Evolutionary conservation across 2,113 vertebrate genomes (phyloP).

Genomic region (Hemiprocne comata): DNA sequence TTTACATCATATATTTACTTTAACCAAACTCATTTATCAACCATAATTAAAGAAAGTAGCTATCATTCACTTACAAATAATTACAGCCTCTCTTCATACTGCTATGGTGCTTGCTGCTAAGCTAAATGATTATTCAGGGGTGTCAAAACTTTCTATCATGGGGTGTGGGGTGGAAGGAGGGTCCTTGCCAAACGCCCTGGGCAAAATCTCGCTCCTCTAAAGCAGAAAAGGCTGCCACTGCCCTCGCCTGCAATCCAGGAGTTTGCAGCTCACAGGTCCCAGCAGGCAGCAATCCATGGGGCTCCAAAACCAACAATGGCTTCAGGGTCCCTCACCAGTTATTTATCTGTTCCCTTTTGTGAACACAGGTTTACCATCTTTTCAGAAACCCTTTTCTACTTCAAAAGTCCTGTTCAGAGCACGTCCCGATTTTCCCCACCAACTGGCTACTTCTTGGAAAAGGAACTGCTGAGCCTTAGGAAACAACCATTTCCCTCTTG

Average conservation of each 20-base stretch:
- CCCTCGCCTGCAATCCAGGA: not conserved
- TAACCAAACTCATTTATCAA: constrained; percentile 32
- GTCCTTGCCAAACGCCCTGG: not conserved
- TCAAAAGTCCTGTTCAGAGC: not conserved
- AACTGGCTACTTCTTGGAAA: not conserved
- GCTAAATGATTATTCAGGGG: not conserved
- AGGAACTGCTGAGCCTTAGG: not conserved
- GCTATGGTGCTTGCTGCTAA: not conserved
- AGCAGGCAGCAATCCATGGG: not conserved
- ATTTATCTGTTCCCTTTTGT: not conserved
- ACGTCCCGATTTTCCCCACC: not conserved
- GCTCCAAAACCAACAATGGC: not conserved
- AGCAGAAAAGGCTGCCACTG: not conserved
- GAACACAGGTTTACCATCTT: not conserved
- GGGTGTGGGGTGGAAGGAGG: not conserved
- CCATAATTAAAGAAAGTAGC: not conserved
- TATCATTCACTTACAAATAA: not conserved
- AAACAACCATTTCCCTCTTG: not conserved
- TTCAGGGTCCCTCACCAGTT: not conserved
- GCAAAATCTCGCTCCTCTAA: not conserved
- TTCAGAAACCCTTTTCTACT: not conserved
- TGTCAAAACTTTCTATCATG: not conserved
- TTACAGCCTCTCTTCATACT: not conserved
- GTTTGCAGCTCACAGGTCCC: not conserved
- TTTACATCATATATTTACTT: constrained; percentile 51